Conservation (phyloP, 2,113 vertebrate genomes). For the Coryphaenoides rupestris region DNA sequence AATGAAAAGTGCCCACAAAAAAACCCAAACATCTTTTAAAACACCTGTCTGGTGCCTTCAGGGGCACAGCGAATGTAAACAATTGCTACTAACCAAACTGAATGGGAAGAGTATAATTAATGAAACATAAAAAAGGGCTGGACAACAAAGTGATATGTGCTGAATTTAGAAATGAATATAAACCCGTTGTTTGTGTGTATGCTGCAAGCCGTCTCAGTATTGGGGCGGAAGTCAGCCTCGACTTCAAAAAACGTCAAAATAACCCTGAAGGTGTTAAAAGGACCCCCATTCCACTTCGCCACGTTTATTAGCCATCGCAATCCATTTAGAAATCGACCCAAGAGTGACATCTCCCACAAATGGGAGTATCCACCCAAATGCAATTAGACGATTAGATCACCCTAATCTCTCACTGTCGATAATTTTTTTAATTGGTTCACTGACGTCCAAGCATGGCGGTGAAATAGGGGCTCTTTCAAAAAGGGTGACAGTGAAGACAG, state of each 20-base stretch:
- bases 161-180: slow-evolving; percentile 46
- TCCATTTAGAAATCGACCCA: no score
- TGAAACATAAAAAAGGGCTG: slow-evolving; percentile 37
- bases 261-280: slow-evolving; percentile 42
- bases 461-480: no score
- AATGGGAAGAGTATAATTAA: slow-evolving; percentile 48
- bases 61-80: slow-evolving; percentile 70
- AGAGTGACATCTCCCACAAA: no score
- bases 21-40: slow-evolving; percentile 33
- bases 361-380: no score
- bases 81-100: slow-evolving; percentile 59
- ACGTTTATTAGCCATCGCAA: no score
- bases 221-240: slow-evolving; percentile 51
- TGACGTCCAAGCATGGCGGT: no score
- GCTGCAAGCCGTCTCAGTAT: slow-evolving; percentile 38
- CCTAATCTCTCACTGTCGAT: no score
- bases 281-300: slow-evolving; percentile 9
- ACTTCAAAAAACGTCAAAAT: slow-evolving; percentile 30
- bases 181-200: slow-evolving; percentile 19
- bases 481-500: no score
- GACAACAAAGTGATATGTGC: slow-evolving; percentile 64
- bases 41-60: slow-evolving; percentile 35
- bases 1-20: slow-evolving; percentile 57
- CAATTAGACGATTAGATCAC: no score
- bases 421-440: no score